A percentile compares a stretch with the other conserved stretches of the same genome.
Evolutionary conservation across 2,888 invertebrate genomes (phyloP).

Genomic region (Brachypterus glaber): DNA sequence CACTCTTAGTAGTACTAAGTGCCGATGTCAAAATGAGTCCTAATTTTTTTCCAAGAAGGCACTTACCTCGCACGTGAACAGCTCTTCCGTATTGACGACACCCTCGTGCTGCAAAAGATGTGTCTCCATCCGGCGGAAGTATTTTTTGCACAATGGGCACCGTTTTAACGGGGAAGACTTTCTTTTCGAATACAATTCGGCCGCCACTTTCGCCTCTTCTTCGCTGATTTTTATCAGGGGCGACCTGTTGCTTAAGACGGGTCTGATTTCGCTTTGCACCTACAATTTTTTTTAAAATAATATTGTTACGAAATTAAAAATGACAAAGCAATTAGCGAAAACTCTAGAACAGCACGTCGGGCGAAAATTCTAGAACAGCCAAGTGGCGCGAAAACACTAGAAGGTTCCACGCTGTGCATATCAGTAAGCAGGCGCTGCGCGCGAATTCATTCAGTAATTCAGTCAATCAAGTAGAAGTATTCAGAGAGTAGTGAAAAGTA

Average conservation of each 20-base stretch:
- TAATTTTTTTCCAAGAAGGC: too few relatives aligned
- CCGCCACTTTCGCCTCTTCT: conserved; percentile 30
- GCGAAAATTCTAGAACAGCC: too few relatives aligned
- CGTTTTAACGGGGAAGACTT: conserved; percentile 37
- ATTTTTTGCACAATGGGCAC: conserved; percentile 39
- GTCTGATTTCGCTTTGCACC: too few relatives aligned
- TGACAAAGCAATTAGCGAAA: too few relatives aligned
- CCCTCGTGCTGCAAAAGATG: conserved; percentile 40
- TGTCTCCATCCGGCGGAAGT: conserved; percentile 40
- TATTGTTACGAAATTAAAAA: too few relatives aligned
- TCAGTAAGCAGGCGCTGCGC: too few relatives aligned
- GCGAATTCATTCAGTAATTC: too few relatives aligned
- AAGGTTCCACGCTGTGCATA: background rate
- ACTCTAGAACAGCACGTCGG: too few relatives aligned
- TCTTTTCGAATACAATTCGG: conserved; percentile 31
- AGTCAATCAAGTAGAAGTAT: too few relatives aligned
- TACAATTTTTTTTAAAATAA: conserved; percentile 1
- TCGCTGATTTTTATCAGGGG: conserved; percentile 29
- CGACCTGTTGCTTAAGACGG: conserved; percentile 19
- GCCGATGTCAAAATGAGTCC: too few relatives aligned
- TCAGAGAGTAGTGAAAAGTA: too few relatives aligned
- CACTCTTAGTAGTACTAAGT: too few relatives aligned
- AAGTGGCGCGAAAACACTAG: background rate
- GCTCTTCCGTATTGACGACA: conserved; percentile 26
- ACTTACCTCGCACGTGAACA: conserved; percentile 30